Percentiles rank a stretch among this genome's conserved stretches.
Conservation (phyloP, 2,113 vertebrate species). For the Neoarius graeffei region DNA sequence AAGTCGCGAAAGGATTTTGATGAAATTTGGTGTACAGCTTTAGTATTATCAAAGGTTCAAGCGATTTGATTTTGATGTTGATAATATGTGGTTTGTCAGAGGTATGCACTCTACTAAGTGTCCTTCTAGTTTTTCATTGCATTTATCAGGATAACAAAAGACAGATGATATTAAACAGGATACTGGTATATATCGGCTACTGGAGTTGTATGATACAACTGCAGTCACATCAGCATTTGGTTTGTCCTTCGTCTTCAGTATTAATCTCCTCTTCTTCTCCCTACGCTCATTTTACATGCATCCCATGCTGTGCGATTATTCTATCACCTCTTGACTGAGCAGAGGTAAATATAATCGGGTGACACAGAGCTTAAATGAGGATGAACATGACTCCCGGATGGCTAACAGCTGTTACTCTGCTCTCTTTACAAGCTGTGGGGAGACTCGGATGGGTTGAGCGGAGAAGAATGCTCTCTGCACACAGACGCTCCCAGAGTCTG, state of each 20-base stretch:
- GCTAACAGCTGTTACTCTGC: slow-evolving; percentile 55
- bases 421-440: slow-evolving; percentile 8
- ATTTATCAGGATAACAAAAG: not conserved
- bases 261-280: not conserved
- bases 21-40: too few relatives aligned
- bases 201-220: too few relatives aligned
- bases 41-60: too few relatives aligned
- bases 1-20: too few relatives aligned
- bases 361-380: slow-evolving; percentile 1
- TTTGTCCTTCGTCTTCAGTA: not conserved
- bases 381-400: slow-evolving; percentile 30
- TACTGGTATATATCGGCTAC: too few relatives aligned
- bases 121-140: too few relatives aligned
- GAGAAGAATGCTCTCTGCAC: slow-evolving; percentile 29
- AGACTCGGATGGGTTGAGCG: not conserved
- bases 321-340: not conserved
- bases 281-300: not conserved
- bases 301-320: not conserved
- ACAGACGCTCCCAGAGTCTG: slow-evolving; percentile 27
- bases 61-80: too few relatives aligned
- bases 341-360: slow-evolving; percentile 7
- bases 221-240: not conserved
- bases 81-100: too few relatives aligned
- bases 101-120: too few relatives aligned
- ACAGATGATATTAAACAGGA: not conserved